A percentile compares a stretch with the other conserved stretches of the same genome.
These are phyloP conservation scores for Graptemys geographica DNA, from an alignment of 2,797 vertebrate genomes.

Conservation along the genomic window DNA sequence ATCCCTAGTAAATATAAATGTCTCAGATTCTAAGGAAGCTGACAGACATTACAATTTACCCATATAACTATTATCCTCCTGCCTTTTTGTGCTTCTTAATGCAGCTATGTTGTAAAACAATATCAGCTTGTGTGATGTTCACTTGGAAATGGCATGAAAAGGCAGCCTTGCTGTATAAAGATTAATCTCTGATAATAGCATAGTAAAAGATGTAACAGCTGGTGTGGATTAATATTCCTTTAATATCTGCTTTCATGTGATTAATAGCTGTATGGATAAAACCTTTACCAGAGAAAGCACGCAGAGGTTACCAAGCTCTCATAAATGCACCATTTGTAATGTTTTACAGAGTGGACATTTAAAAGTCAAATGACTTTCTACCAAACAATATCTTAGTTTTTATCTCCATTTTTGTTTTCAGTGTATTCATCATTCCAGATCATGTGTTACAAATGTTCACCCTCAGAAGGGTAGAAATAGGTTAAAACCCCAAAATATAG, in stretches of 20 bases:
- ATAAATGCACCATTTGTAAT: constrained; percentile 9
- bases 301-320: constrained; percentile 55
- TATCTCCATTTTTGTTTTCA: neutral
- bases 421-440: neutral
- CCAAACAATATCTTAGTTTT: neutral
- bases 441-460: neutral
- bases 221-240: constrained; percentile 84
- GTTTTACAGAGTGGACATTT: neutral
- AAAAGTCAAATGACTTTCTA: constrained; percentile 4
- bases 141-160: constrained; percentile 71
- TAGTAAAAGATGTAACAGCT: constrained; percentile 79
- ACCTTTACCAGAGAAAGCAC: constrained; percentile 60
- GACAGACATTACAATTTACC: neutral
- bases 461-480: neutral
- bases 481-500: neutral
- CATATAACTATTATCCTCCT: neutral
- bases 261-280: constrained; percentile 84
- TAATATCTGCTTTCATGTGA: constrained; percentile 89
- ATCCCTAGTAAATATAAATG: neutral
- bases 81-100: neutral
- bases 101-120: constrained; percentile 6
- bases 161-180: constrained; percentile 65
- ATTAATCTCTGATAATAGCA: constrained; percentile 89
- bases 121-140: constrained; percentile 30
- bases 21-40: constrained; percentile 8